phyloP scores from a whole-genome alignment of 2,113 vertebrate genomes.

The Accipiter cooperii region DNA sequence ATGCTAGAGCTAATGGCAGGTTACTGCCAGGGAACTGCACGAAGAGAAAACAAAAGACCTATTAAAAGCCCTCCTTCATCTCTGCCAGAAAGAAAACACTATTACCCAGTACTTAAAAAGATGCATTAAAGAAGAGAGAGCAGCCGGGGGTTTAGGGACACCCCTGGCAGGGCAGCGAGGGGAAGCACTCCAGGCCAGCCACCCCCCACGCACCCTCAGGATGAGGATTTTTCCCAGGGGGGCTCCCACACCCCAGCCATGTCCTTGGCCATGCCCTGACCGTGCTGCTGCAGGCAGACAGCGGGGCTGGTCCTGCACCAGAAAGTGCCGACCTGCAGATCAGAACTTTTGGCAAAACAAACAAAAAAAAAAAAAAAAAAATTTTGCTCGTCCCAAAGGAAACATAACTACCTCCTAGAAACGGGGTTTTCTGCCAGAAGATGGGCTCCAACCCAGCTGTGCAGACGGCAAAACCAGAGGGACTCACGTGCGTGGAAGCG shows the following conservation, averaged over 20 bases:
- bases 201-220: background rate
- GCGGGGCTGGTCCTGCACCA: accelerated
- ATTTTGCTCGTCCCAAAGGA: background rate
- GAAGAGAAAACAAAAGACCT: background rate
- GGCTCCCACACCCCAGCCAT: accelerated
- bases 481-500: accelerated
- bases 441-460: background rate
- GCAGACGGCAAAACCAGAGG: background rate
- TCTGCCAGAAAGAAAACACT: constrained; percentile 7
- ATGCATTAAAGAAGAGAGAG: background rate
- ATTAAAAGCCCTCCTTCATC: background rate
- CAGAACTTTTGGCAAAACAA: background rate
- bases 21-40: background rate
- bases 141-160: background rate
- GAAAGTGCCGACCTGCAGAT: background rate
- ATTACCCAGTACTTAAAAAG: background rate
- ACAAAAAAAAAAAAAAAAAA: background rate
- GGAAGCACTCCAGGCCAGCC: background rate
- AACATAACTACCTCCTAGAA: background rate
- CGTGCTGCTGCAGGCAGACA: no score
- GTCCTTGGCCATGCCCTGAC: background rate
- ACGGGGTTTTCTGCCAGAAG: background rate
- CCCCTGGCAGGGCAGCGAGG: background rate
- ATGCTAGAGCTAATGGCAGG: background rate
- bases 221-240: background rate